phyloP scores from a whole-genome alignment of 1,140 invertebrate species.

The Trichomalopsis sarcophagae region DNA sequence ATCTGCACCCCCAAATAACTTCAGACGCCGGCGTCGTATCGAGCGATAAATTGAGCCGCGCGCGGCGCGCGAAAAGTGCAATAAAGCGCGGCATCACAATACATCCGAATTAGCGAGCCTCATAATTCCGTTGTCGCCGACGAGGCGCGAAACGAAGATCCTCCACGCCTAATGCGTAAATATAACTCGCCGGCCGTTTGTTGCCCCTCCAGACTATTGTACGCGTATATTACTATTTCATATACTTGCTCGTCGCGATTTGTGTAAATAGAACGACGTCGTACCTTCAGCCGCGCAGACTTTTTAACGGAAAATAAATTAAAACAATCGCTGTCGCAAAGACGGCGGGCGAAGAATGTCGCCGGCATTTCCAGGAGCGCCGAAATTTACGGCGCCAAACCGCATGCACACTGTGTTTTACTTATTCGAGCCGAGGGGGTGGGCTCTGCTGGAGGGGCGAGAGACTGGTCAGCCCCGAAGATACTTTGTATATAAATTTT shows the following conservation, averaged over 20 bases:
- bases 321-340: not conserved
- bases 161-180: not conserved
- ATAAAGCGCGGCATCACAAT: slow-evolving; percentile 33
- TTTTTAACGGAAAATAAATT: not conserved
- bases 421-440: slow-evolving; percentile 59
- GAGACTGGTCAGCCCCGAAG: slow-evolving; percentile 60
- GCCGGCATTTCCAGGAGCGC: slow-evolving; percentile 54
- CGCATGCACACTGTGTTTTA: slow-evolving; percentile 68
- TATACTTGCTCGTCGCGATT: too few species aligned
- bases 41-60: slow-evolving; percentile 35
- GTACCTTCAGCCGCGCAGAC: not conserved
- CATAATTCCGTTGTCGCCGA: slow-evolving; percentile 37
- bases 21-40: not conserved
- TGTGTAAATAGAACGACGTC: too few species aligned
- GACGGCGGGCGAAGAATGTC: slow-evolving; percentile 22
- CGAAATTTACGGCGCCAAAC: slow-evolving; percentile 68
- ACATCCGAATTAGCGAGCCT: slow-evolving; percentile 38
- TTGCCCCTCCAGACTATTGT: not conserved
- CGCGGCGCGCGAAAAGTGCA: not conserved
- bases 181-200: not conserved
- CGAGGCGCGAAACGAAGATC: not conserved
- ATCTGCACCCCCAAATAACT: slow-evolving; percentile 6
- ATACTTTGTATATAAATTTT: slow-evolving; percentile 74
- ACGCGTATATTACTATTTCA: too few species aligned
- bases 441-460: slow-evolving; percentile 15